These are phyloP conservation scores for Tetranychus truncatus DNA, from an alignment of 2,888 invertebrate species.

Conservation along the genomic window DNA sequence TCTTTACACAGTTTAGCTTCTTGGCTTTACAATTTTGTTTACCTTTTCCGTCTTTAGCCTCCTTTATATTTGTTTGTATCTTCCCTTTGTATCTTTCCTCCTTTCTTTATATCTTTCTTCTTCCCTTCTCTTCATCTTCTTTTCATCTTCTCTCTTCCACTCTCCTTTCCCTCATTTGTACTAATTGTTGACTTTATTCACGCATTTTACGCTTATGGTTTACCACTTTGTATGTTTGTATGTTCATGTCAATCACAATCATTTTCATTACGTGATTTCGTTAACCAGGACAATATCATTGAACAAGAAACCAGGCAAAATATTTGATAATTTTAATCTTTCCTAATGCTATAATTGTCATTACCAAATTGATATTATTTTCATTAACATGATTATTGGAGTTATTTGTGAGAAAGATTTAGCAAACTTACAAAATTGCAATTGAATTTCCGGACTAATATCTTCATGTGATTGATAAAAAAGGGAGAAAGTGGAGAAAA, in stretches of 20 bases:
- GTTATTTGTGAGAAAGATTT: neutral
- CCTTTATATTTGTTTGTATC: neutral
- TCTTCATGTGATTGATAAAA: neutral
- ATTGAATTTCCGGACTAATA: neutral
- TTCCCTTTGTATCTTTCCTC: neutral
- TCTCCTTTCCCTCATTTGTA: neutral
- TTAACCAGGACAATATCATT: neutral
- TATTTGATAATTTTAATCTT: neutral
- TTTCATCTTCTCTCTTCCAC: neutral
- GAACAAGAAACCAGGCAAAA: neutral
- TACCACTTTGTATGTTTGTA: neutral
- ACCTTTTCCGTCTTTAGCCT: neutral
- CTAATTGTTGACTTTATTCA: slow-evolving; percentile 3
- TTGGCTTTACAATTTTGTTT: neutral
- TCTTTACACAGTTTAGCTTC: no score
- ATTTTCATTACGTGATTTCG: neutral
- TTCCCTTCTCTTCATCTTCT: neutral
- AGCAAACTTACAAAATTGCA: neutral
- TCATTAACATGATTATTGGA: neutral
- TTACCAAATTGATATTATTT: neutral
- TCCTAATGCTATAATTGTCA: neutral
- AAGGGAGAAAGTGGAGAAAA: neutral
- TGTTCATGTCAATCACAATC: neutral
- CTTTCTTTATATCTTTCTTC: neutral
- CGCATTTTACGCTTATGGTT: neutral